Base-by-base conservation (phyloP, 2,888 invertebrate species). In the Nemapogon koenigi region DNA sequence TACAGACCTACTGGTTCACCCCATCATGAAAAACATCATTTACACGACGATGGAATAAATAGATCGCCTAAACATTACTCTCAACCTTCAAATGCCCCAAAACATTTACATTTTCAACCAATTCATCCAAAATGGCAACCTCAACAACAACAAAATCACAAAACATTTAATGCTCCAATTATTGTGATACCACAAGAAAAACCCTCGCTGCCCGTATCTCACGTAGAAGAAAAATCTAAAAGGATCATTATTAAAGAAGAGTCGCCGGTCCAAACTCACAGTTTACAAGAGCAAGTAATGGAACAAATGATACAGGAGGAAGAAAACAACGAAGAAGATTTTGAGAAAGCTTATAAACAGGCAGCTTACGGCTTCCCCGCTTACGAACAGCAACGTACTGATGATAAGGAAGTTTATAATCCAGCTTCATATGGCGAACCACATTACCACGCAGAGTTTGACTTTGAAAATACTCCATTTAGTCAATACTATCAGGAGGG, bases 341-440 rank as follows among this genome's bases (percentile, higher is more conserved):
- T 79, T 46, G 76, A 79, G 45, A 68, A 67, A 35, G 68, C 66
- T 2, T 80, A 79, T 38, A 64, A 72, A 49, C 55, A 73, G 37
- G 62, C 79, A 11, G 75, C 79, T 1, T 56, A 57, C 37, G 78
- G 76, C 4, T 80, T 79, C 41, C 71, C 71, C 11, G 69, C 67
- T 0, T 76, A 61, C 36, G 57, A 61, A 29, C 46, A 49, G 10
- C 53, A 60, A 29, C 44, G 58, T 1, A 44, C 50, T 8, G 64
- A 70, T 16, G 75, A 73, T 46, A 70, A 65, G 42, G 62, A 69
- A 13, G 63, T 70, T 31, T 73, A 66, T 42, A 61, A 66, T 39
- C 68, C 75, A 1, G 59, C 59, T 10, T 54, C 50, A 26, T 76
- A 75, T 41, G 72, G 66, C 1, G 51, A 47, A 10, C 49, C 61